These are phyloP conservation scores for Dysidea cf. avara DNA, from an alignment of 37 sponge, comb jelly and placozoan genomes.

Conservation along the genomic window DNA sequence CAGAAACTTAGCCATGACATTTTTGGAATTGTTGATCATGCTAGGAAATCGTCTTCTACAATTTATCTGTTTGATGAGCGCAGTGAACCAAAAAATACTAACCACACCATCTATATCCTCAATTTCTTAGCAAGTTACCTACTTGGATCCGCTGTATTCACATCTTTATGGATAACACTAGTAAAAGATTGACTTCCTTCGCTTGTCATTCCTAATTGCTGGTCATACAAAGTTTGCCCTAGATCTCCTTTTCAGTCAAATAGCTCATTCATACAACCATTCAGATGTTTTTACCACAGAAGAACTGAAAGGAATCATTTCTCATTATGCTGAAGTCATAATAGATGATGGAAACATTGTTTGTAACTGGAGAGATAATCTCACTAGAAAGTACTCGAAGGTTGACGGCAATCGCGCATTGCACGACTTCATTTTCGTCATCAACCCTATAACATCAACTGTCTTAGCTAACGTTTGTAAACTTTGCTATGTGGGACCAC, in stretches of 20 bases:
- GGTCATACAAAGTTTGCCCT: constrained; percentile 45
- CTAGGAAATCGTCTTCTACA: neutral
- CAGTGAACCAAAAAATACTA: constrained; percentile 29
- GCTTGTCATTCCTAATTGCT: constrained; percentile 36
- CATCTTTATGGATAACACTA: constrained; percentile 34
- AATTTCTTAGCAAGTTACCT: neutral
- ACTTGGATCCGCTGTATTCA: constrained; percentile 22
- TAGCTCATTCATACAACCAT: constrained; percentile 10
- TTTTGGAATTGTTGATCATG: constrained; percentile 29
- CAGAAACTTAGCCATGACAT: constrained; percentile 44
- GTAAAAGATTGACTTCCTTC: constrained; percentile 13
- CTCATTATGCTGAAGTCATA: constrained; percentile 2
- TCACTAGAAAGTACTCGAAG: constrained; percentile 11
- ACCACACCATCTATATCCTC: constrained; percentile 36
- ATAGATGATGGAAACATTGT: constrained; percentile 11
- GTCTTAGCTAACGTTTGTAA: too few relatives aligned
- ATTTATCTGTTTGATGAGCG: constrained; percentile 7
- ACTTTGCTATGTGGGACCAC: too few relatives aligned
- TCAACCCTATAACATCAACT: too few relatives aligned
- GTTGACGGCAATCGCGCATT: constrained; percentile 11
- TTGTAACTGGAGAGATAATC: neutral
- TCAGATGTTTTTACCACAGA: constrained; percentile 16
- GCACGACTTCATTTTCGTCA: constrained; percentile 16
- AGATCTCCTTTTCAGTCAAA: constrained; percentile 7
- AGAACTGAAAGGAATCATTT: neutral